A percentile compares a stretch with the other conserved stretches of the same genome.
phyloP scores from a whole-genome alignment of 2,888 invertebrate genomes.

The Dromius quadrimaculatus region DNA sequence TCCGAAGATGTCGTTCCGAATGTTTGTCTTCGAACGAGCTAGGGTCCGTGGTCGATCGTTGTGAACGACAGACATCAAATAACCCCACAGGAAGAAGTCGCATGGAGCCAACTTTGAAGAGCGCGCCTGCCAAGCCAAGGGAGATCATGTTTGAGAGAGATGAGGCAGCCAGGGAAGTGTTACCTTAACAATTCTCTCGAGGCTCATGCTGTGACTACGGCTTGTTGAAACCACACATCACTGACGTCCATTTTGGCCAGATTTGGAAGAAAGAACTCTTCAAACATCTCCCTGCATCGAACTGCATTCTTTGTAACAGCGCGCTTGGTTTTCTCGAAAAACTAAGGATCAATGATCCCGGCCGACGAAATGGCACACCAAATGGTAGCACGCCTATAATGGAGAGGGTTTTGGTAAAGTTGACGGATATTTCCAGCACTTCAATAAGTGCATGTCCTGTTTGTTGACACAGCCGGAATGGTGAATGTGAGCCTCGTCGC shows the following conservation, averaged over 20 bases:
- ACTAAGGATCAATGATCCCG: conserved; percentile 55
- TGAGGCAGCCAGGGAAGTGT: conserved; percentile 1
- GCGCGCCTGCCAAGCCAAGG: conserved; percentile 40
- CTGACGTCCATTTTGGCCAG: background rate
- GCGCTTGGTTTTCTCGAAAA: conserved; percentile 58
- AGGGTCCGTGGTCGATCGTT: conserved; percentile 56
- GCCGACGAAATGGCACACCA: conserved; percentile 55
- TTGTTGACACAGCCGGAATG: conserved; percentile 41
- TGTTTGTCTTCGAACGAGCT: conserved; percentile 56
- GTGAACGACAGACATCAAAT: conserved; percentile 45
- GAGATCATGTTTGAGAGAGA: conserved; percentile 16
- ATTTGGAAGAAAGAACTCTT: conserved; percentile 22
- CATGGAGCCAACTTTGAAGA: conserved; percentile 45
- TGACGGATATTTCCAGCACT: conserved; percentile 54
- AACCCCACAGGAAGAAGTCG: conserved; percentile 50
- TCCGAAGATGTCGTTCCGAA: conserved; percentile 55
- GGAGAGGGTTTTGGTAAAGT: conserved; percentile 56
- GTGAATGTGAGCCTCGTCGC: conserved; percentile 56
- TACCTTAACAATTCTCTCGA: background rate
- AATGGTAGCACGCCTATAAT: conserved; percentile 56
- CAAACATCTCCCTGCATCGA: conserved; percentile 57
- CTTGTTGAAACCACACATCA: conserved; percentile 15
- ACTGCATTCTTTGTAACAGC: conserved; percentile 58
- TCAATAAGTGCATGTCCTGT: conserved; percentile 50
- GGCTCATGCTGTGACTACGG: conserved; percentile 5